A percentile compares a stretch with the other conserved stretches of the same genome.
phyloP scores from a whole-genome alignment of 2,888 invertebrate genomes.

The Xestoiulus laeticollis region DNA sequence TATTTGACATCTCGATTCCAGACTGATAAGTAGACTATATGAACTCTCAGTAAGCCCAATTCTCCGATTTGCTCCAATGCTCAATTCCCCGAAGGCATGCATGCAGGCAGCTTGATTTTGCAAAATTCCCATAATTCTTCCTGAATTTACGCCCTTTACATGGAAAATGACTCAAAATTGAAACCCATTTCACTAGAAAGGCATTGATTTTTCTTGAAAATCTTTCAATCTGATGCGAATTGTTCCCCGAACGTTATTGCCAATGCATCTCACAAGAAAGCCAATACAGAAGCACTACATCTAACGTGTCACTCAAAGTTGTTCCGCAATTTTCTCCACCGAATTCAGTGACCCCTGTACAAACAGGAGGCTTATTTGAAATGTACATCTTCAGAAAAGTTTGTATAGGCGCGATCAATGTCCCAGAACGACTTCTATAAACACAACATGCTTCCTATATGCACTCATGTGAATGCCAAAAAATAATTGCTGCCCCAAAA shows the following conservation, averaged over 20 bases:
- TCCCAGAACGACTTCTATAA: background rate
- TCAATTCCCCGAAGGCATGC: background rate
- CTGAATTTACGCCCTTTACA: background rate
- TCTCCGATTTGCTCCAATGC: background rate
- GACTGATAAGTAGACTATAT: background rate
- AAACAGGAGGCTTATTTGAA: background rate
- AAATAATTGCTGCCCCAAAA: constrained; percentile 3
- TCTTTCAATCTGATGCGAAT: background rate
- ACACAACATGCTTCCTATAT: background rate
- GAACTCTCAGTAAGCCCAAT: background rate
- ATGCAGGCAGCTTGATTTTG: background rate
- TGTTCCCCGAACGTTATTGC: background rate
- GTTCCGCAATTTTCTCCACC: background rate
- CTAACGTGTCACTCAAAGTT: background rate
- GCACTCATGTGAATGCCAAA: background rate
- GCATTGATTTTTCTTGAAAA: background rate
- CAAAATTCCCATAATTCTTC: background rate
- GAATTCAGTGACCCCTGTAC: background rate
- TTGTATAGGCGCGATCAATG: background rate
- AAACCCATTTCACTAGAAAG: background rate
- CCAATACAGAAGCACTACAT: background rate
- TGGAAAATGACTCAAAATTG: constrained; percentile 2
- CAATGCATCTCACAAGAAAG: background rate
- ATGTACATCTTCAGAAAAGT: background rate
- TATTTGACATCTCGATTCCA: background rate